Percentiles rank a stretch among this genome's conserved stretches.
Conservation (phyloP, 2,888 invertebrate genomes). For the Temnothorax rugatulus region DNA sequence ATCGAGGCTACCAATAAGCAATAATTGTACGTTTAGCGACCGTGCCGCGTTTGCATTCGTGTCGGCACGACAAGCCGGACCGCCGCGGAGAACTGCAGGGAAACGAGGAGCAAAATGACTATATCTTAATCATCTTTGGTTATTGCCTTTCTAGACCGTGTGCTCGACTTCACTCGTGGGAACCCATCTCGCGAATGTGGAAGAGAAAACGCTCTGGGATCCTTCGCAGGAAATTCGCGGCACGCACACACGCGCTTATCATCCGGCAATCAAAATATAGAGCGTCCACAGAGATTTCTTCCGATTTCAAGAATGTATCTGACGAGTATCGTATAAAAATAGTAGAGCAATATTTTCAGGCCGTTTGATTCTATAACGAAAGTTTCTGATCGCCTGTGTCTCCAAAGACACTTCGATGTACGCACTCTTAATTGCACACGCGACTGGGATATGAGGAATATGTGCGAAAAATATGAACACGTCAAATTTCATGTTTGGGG, state of each 20-base stretch:
- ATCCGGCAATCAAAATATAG: background rate
- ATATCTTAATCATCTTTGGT: slow-evolving; percentile 72
- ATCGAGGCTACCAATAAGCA: slow-evolving; percentile 69
- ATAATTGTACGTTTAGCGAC: slow-evolving; percentile 70
- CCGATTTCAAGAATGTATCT: background rate
- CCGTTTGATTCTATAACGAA: background rate
- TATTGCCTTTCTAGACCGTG: slow-evolving; percentile 74
- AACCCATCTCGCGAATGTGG: slow-evolving; percentile 61
- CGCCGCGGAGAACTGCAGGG: slow-evolving; percentile 63
- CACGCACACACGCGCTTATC: slow-evolving; percentile 35
- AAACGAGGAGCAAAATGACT: slow-evolving; percentile 69
- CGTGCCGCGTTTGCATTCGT: slow-evolving; percentile 69
- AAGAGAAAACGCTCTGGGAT: slow-evolving; percentile 64
- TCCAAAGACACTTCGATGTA: background rate
- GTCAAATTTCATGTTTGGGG: slow-evolving; percentile 27
- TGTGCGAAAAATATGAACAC: slow-evolving; percentile 38
- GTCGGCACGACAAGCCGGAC: slow-evolving; percentile 64
- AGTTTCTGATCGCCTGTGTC: too few relatives aligned
- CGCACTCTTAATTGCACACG: slow-evolving; percentile 10
- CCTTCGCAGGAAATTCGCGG: slow-evolving; percentile 33
- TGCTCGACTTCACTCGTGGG: slow-evolving; percentile 68
- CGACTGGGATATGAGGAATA: background rate
- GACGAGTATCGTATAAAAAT: background rate
- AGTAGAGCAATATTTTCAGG: background rate
- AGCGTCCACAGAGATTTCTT: background rate